Evolutionary conservation across 2,888 invertebrate species (phyloP).

Genomic region (Phengaris arion): DNA sequence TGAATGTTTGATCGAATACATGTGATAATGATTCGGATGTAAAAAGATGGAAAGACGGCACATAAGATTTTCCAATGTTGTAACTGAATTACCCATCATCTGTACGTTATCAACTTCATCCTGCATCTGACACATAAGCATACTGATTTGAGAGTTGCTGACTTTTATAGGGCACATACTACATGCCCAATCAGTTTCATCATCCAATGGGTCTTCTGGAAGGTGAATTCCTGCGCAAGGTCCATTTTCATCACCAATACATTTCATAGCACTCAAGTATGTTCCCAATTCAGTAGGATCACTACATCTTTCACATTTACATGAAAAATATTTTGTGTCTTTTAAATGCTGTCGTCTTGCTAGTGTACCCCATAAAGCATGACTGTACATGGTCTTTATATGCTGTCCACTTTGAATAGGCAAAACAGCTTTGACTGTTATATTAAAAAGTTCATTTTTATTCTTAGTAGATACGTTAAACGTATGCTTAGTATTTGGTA

Average conservation of each 20-base stretch:
- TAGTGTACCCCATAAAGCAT: constrained; percentile 92
- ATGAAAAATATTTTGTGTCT: constrained; percentile 89
- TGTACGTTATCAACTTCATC: constrained; percentile 86
- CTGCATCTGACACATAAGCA: constrained; percentile 85
- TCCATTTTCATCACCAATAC: constrained; percentile 78
- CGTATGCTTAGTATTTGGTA: constrained; percentile 87
- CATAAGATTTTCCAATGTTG: constrained; percentile 82
- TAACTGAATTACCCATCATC: constrained; percentile 80
- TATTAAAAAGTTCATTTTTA: constrained; percentile 79
- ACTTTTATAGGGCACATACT: constrained; percentile 83
- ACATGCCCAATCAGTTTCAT: constrained; percentile 88
- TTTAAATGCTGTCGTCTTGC: constrained; percentile 87
- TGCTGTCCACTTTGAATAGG: constrained; percentile 85
- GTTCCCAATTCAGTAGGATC: constrained; percentile 91
- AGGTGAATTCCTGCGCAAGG: constrained; percentile 85
- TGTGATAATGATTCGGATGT: constrained; percentile 91
- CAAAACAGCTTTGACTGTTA: constrained; percentile 83
- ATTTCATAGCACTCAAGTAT: constrained; percentile 84
- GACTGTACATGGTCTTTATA: constrained; percentile 91
- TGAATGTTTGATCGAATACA: constrained; percentile 89
- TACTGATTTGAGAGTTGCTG: constrained; percentile 82
- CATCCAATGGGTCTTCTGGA: constrained; percentile 84
- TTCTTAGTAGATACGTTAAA: constrained; percentile 79
- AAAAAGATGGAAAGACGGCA: constrained; percentile 86
- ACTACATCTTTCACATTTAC: constrained; percentile 85